Conservation (phyloP, 1,140 invertebrate species). For the Bombus confusus region DNA sequence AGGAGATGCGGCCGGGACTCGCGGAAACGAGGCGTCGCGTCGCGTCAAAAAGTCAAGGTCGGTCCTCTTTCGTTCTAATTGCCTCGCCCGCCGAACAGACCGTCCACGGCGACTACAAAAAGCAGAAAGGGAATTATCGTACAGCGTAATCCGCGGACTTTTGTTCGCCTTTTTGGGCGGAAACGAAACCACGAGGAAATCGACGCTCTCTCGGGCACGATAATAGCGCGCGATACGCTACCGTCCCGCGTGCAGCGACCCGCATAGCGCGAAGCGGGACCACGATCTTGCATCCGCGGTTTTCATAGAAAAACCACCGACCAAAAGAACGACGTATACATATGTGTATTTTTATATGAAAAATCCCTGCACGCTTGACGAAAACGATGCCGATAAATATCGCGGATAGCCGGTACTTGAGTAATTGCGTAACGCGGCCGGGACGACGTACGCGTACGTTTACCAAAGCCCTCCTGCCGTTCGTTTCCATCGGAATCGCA, state of each 20-base stretch:
- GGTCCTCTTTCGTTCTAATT: conserved; percentile 5
- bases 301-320: not conserved
- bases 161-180: not conserved
- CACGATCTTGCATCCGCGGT: not conserved
- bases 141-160: no score
- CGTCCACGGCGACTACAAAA: not conserved
- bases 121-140: not conserved
- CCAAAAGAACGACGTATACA: not conserved
- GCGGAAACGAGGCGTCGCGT: not conserved
- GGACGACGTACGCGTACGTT: not conserved
- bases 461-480: no score
- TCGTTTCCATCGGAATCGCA: not conserved
- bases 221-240: not conserved
- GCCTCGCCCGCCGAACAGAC: not conserved
- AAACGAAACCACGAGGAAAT: no score
- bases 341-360: not conserved
- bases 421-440: not conserved
- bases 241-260: not conserved
- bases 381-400: not conserved
- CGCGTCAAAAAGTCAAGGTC: conserved; percentile 35
- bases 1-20: not conserved
- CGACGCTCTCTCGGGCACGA: not conserved
- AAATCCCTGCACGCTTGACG: not conserved
- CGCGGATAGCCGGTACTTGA: not conserved
- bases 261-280: not conserved